Percentiles rank a stretch among this genome's conserved stretches.
These are phyloP conservation scores for Perdita meconis DNA, from an alignment of 2,888 invertebrate genomes.

Conservation along the genomic window DNA sequence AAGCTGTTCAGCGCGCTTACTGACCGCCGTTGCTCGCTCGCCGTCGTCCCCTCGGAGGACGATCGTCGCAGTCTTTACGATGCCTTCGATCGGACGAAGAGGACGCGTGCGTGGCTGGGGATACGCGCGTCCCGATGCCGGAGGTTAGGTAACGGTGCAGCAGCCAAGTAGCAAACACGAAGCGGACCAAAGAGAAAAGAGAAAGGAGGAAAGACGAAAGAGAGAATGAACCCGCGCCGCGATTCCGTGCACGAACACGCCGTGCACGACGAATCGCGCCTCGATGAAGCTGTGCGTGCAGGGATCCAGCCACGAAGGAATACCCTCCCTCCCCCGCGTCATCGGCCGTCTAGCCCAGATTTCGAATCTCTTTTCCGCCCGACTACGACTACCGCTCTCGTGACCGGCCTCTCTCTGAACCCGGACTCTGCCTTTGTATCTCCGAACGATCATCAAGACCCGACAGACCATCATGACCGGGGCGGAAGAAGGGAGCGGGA, in stretches of 20 bases:
- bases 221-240: conserved; percentile 29
- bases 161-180: conserved; percentile 80
- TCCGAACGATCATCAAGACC: conserved; percentile 46
- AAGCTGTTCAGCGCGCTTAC: conserved; percentile 47
- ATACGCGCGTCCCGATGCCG: conserved; percentile 63
- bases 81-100: conserved; percentile 51
- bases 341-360: conserved; percentile 65
- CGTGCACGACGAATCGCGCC: conserved; percentile 26
- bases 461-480: conserved; percentile 14
- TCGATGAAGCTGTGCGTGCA: conserved; percentile 9
- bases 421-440: conserved; percentile 64
- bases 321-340: conserved; percentile 12
- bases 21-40: conserved; percentile 27
- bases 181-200: conserved; percentile 72
- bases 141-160: conserved; percentile 82
- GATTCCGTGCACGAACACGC: conserved; percentile 44
- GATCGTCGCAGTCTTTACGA: conserved; percentile 49
- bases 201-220: conserved; percentile 37
- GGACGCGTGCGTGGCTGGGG: conserved; percentile 59
- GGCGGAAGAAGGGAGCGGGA: conserved; percentile 17
- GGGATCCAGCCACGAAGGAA: conserved; percentile 1
- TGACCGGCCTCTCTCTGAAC: conserved; percentile 77
- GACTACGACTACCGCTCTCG: conserved; percentile 63
- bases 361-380: conserved; percentile 60
- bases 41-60: conserved; percentile 30